A percentile compares a stretch with the other conserved stretches of the same genome.
Evolutionary conservation across 2,888 invertebrate genomes (phyloP).

Genomic region (Perithous albicinctus): DNA sequence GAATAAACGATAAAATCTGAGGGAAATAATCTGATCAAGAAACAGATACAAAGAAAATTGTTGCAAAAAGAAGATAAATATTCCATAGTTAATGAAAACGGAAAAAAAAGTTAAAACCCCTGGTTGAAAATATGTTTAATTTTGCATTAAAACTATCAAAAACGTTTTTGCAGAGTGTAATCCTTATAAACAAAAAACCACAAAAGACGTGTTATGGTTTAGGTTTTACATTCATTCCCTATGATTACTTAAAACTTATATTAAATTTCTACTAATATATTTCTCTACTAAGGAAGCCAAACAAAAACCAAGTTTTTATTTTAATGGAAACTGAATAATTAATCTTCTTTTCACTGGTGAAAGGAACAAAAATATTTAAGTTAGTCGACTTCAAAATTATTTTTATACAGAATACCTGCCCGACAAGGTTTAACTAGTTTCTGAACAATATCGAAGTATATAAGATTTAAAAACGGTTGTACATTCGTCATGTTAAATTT

Average conservation of each 20-base stretch:
- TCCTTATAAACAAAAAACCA: too few relatives aligned
- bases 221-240: not conserved
- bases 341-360: not conserved
- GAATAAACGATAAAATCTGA: too few relatives aligned
- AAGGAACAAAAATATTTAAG: not conserved
- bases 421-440: not conserved
- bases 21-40: too few relatives aligned
- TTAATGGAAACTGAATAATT: not conserved
- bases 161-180: too few relatives aligned
- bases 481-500: not conserved
- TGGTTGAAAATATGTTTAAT: too few relatives aligned
- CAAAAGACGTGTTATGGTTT: too few relatives aligned
- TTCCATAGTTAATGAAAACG: too few relatives aligned
- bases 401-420: not conserved
- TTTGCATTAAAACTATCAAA: too few relatives aligned
- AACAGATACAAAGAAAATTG: too few relatives aligned
- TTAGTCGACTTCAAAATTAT: not conserved
- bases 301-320: not conserved
- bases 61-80: too few relatives aligned
- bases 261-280: too few relatives aligned
- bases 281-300: not conserved
- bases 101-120: too few relatives aligned
- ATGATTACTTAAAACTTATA: not conserved
- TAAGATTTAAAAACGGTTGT: not conserved
- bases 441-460: not conserved